Conservation (phyloP, 1,140 invertebrate genomes). For the Megalopta genalis region DNA sequence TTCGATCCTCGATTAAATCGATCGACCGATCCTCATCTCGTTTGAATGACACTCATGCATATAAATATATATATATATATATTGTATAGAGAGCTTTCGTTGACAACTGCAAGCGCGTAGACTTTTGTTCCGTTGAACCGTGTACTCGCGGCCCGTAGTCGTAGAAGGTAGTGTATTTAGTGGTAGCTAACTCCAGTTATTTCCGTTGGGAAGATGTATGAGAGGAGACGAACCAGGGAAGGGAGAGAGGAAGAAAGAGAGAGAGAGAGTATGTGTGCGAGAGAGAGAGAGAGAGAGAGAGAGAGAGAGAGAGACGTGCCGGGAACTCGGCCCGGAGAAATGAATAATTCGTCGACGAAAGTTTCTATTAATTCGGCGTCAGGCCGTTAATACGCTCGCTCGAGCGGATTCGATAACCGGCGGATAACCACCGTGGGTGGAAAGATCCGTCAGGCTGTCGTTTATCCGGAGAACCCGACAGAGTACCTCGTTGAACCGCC, state of each 20-base stretch:
- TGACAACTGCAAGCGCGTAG: neutral
- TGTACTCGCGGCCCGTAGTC: neutral
- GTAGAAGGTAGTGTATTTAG: conserved; percentile 5
- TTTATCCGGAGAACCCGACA: too few relatives aligned
- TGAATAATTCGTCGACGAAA: too few relatives aligned
- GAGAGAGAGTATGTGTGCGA: too few relatives aligned
- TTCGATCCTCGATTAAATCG: neutral
- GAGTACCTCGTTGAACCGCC: too few relatives aligned
- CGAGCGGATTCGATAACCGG: too few relatives aligned
- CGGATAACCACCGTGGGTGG: too few relatives aligned
- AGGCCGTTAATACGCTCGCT: too few relatives aligned
- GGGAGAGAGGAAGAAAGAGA: neutral
- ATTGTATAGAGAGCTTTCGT: neutral
- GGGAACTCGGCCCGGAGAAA: too few relatives aligned
- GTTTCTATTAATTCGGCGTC: too few relatives aligned
- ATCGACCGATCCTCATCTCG: neutral
- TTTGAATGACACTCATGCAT: neutral
- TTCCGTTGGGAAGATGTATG: neutral
- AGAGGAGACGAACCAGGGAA: neutral
- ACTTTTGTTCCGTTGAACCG: neutral
- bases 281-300: neutral
- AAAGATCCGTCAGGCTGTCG: too few relatives aligned
- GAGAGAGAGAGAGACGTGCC: too few relatives aligned
- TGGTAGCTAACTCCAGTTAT: neutral
- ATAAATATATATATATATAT: too few relatives aligned